A percentile compares a stretch with the other conserved stretches of the same genome.
phyloP scores from a whole-genome alignment of 2,113 vertebrate species.

The Poecile atricapillus region DNA sequence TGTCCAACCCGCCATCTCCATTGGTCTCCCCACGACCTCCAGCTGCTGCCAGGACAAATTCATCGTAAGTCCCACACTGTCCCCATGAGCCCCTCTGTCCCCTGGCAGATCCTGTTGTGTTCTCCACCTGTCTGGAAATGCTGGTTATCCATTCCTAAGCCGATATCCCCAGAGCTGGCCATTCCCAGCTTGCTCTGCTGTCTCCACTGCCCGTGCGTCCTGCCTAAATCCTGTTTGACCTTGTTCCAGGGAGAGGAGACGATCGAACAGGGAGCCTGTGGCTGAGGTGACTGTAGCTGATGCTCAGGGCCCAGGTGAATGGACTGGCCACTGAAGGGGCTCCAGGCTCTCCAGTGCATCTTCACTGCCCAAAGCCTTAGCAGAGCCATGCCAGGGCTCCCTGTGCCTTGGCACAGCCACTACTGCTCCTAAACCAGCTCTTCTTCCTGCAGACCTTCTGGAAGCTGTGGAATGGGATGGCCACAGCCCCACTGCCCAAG shows the following conservation, averaged over 20 bases:
- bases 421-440: neutral
- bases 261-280: rapidly evolving
- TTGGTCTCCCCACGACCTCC: constrained; percentile 29
- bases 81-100: neutral
- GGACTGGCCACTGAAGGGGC: neutral
- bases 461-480: neutral
- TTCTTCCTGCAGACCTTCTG: constrained; percentile 35
- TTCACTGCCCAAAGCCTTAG: neutral
- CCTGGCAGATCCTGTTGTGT: neutral
- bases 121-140: neutral
- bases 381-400: neutral
- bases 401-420: rapidly evolving
- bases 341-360: neutral
- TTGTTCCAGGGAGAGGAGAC: constrained; percentile 2
- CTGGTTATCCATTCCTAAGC: neutral
- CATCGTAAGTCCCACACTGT: constrained; percentile 16
- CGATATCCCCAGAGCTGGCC: neutral
- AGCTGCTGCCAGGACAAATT: constrained; percentile 25
- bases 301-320: neutral
- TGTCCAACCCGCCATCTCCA: constrained; percentile 40
- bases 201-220: neutral
- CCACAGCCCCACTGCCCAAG: neutral
- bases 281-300: rapidly evolving
- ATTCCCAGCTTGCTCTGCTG: neutral
- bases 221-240: neutral